Base-by-base conservation (phyloP, 2,888 invertebrate species). In the Gerris lacustris region DNA sequence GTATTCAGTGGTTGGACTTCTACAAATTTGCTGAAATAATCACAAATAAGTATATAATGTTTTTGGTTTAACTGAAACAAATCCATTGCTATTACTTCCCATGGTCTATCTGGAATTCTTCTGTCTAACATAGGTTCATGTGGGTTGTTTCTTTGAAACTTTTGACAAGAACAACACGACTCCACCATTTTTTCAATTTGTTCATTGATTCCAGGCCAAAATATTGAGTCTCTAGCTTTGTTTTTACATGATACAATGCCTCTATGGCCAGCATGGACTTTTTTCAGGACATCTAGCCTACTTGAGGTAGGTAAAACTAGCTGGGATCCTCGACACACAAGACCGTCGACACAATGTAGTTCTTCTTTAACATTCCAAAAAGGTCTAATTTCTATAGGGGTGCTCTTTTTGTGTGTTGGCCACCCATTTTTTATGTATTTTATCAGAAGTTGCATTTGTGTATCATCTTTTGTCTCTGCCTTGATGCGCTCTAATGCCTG, bases 31-130 rank as follows among this genome's bases (percentile, higher is more conserved):
- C 31, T 31, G 43, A 31, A 66, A 66, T 66, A 66, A 66, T 66
- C 66, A 15, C 18, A 18, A 15, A 66, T 11, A 31, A 66, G 18
- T 43, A 66, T 11, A 66, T 66, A 66, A 66, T 66, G 9, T 43
- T 66, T 66, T 15, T 66, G 9, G n/a, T 66, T 66, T 11, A 66
- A 66, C 9, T 66, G 66, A 66, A 66, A 66, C 4, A 66, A 43
- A 66, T 66, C 66, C 18, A 43, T 66, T 9, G 31, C 66, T 15
- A 66, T 43, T 15, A 31, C n/a, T 43, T 66, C 31, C 66, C 66
- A 66, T 66, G 66, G 66, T 66, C 18, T 31, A 11, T 66, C 43
- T 15, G 66, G 66, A 11, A 66, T 66, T 43, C n/a, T 43, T 31
- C 43, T 18, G 43, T 18, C 31, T n/a, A 31, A 9, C 18, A 66